Evolutionary conservation across 1,140 invertebrate species (phyloP), one percentile per base, ranked within the genome.

Genomic region (Drusus annulatus): DNA sequence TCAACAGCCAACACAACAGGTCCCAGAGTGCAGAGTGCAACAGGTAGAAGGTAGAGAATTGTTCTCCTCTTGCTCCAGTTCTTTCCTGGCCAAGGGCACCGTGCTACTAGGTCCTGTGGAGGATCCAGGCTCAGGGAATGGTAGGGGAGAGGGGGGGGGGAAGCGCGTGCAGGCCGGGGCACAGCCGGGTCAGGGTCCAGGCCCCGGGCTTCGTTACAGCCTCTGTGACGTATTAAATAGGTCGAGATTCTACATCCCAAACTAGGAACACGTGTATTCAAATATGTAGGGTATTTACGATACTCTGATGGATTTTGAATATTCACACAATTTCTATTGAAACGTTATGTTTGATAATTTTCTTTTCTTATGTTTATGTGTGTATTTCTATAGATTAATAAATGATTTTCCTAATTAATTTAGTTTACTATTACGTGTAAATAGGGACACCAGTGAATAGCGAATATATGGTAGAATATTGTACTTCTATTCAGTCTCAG

Each of bases 161-260:
- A 15, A n/a, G 21, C 6, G 28, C 6, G 7, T 16, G 62, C 25
- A 16, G 28, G 5, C 25, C 16, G 23, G 25, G 58, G 62, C 21
- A 28, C 62, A 31, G 31, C 28, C 62, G 23, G 68, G 68, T 52
- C 68, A 71, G 3, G 68, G 63, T 36, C n/a, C 63, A 68, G 63
- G 25, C 5, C 63, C 5, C 25, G 36, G 63, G 25, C 28, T 16
- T n/a, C 63, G 16, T 25, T 16, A 28, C n/a, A 68, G 31, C 63
- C 63, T 50, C 28, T n/a, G 31, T 68, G n/a, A 68, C n/a, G 25
- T 36, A 50, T 31, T 31, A 68, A 68, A 68, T 68, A 68, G 63
- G 63, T 68, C 63, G 28, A 17, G 63, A 45, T 68, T 17, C 63
- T 23, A 23, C n/a, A 23, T 23, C 6, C 19, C 5, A 4, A 60